Percentiles rank a stretch among this genome's conserved stretches.
phyloP scores from a whole-genome alignment of 2,797 vertebrate species.

The Esox lucius region DNA sequence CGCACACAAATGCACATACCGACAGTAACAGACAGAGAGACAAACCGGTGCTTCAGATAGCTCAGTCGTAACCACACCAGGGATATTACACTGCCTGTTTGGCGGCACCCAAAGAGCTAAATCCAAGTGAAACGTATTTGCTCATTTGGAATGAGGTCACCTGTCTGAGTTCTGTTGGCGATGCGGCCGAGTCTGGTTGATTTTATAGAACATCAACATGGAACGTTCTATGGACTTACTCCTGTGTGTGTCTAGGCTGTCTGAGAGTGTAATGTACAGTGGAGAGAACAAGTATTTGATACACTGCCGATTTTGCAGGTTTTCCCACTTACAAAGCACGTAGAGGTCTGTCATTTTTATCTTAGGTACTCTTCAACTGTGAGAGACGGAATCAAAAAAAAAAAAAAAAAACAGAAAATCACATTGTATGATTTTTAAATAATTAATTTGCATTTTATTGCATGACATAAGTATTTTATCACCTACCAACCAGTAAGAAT shows the following conservation, averaged over 20 bases:
- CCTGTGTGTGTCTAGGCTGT: background rate
- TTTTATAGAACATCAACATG: background rate
- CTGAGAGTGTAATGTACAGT: no score
- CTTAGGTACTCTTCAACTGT: no score
- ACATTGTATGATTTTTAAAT: no score
- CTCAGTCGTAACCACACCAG: background rate
- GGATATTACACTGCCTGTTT: background rate
- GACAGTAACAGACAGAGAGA: conserved; percentile 4
- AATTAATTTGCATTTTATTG: no score
- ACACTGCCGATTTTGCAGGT: no score
- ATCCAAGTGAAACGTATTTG: background rate
- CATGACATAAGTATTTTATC: no score
- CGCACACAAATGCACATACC: background rate
- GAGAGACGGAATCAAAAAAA: no score
- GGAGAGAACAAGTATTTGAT: no score
- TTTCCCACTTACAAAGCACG: no score
- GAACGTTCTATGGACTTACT: background rate
- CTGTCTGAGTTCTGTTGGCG: background rate
- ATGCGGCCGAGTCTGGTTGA: background rate
- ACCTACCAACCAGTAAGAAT: no score
- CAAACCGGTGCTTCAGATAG: background rate
- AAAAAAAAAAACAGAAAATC: no score
- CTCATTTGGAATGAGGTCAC: background rate
- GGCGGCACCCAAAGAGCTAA: background rate
- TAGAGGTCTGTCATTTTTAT: no score